Conservation (phyloP, 2,113 vertebrate species). For the Scophthalmus maximus region DNA sequence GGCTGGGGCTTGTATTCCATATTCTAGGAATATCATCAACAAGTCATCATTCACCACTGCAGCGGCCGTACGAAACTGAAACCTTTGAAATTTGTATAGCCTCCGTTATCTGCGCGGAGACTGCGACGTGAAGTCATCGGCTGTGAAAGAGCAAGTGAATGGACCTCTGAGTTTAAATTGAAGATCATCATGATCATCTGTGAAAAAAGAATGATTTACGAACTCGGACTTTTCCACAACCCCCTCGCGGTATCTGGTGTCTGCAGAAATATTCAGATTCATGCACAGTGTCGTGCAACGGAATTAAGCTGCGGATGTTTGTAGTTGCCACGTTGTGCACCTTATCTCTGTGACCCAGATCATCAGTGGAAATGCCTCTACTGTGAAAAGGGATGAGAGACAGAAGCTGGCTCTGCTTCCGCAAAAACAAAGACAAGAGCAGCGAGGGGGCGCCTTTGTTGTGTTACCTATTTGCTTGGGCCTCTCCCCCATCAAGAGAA, state of each 20-base stretch:
- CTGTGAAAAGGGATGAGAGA: constrained; percentile 17
- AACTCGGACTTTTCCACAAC: no score
- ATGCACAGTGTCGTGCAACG: no score
- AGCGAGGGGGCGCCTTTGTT: not conserved
- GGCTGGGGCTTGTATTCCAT: not conserved
- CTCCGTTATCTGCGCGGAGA: not conserved
- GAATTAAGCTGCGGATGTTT: constrained; percentile 13
- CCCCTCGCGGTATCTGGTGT: no score
- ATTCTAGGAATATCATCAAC: not conserved
- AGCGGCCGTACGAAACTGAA: not conserved
- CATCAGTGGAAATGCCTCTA: not conserved
- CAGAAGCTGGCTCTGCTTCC: constrained; percentile 16
- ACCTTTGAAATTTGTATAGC: not conserved
- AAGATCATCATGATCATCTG: not conserved
- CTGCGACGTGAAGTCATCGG: not conserved
- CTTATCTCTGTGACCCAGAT: constrained; percentile 45
- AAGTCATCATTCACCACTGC: not conserved
- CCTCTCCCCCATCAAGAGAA: constrained; percentile 18
- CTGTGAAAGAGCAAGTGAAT: not conserved
- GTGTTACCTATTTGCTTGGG: constrained; percentile 7
- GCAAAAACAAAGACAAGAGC: constrained; percentile 34
- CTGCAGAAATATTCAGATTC: no score
- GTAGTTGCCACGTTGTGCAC: constrained; percentile 1
- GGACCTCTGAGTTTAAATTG: not conserved
- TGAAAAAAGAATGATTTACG: not conserved